A percentile compares a stretch with the other conserved stretches of the same genome.
phyloP scores from a whole-genome alignment of 53 echinoderm and acorn worm species.

The Paelopatides confundens region DNA sequence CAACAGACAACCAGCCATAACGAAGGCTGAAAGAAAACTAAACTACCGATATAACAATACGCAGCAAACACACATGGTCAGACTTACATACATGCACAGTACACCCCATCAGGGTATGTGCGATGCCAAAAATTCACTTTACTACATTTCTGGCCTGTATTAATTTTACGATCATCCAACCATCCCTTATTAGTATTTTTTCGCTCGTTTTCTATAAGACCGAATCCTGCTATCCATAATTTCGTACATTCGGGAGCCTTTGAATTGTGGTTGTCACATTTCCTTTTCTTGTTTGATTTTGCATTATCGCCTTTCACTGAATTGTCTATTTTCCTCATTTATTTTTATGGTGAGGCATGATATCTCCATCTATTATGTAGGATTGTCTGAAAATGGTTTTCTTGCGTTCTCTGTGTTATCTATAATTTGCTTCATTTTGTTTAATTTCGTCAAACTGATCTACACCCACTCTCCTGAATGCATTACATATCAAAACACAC shows the following conservation, averaged over 20 bases:
- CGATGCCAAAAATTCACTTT: neutral
- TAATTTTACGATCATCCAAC: neutral
- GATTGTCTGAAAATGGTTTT: neutral
- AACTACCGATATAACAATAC: no score
- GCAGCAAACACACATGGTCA: no score
- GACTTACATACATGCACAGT: no score
- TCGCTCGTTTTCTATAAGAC: neutral
- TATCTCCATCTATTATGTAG: neutral
- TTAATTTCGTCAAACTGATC: neutral
- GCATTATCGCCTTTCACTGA: neutral
- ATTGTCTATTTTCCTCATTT: neutral
- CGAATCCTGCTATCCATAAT: neutral
- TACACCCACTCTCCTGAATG: neutral
- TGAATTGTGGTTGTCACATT: neutral
- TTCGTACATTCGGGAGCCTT: no score
- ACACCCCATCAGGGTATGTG: neutral
- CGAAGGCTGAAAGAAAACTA: no score
- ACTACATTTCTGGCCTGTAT: slow-evolving; percentile 16
- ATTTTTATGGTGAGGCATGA: neutral
- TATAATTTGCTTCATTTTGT: no score
- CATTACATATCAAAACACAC: no score
- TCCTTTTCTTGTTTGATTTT: neutral
- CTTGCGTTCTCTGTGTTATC: no score
- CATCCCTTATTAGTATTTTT: neutral
- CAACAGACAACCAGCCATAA: no score